These are phyloP conservation scores for Darevskia mixta DNA, from an alignment of 2,797 vertebrate genomes.

Conservation along the genomic window DNA sequence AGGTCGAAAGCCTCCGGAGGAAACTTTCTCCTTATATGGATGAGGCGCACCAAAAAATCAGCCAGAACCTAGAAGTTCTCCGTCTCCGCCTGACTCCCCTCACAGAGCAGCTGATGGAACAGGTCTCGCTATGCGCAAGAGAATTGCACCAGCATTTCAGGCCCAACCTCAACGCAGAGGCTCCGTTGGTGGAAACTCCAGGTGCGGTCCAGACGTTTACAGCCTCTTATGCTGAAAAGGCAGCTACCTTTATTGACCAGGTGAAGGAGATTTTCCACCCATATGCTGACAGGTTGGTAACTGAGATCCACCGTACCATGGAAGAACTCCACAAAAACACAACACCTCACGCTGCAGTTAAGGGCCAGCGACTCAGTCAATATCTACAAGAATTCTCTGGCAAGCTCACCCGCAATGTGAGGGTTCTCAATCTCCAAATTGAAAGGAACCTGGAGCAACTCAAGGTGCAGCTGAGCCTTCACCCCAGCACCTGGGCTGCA, in stretches of 20 bases:
- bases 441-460: constrained; percentile 82
- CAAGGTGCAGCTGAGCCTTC: constrained; percentile 69
- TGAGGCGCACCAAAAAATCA: constrained; percentile 68
- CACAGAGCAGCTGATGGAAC: constrained; percentile 74
- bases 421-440: constrained; percentile 75
- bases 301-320: constrained; percentile 71
- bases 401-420: constrained; percentile 70
- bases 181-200: constrained; percentile 74
- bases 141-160: constrained; percentile 71
- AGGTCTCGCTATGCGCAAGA: constrained; percentile 62
- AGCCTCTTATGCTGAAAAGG: constrained; percentile 75
- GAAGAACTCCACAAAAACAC: constrained; percentile 72
- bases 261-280: constrained; percentile 73
- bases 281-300: constrained; percentile 80
- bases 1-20: constrained; percentile 77
- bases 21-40: constrained; percentile 77
- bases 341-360: constrained; percentile 46
- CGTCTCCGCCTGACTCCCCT: constrained; percentile 76
- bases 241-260: constrained; percentile 71
- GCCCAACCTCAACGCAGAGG: constrained; percentile 65
- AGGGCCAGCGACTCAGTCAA: constrained; percentile 65
- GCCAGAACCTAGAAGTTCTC: constrained; percentile 79
- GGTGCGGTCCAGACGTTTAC: constrained; percentile 83
- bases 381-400: constrained; percentile 71
- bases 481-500: not conserved